Conservation (phyloP, 2,113 vertebrate species). For the Corythoichthys haematopterus region DNA sequence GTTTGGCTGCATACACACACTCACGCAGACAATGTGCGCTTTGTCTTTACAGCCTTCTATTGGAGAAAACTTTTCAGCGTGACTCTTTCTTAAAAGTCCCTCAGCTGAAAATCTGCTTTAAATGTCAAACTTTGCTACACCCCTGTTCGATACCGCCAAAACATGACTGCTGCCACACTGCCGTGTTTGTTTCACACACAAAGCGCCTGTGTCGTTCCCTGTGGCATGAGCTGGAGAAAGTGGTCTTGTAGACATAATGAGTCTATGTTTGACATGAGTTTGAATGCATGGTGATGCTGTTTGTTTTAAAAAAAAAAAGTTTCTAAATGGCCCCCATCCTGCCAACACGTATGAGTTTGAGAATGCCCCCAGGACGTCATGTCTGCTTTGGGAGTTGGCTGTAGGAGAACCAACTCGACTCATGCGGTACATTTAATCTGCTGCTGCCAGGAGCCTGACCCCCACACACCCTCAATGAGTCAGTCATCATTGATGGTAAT, state of each 20-base stretch:
- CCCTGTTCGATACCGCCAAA: neutral
- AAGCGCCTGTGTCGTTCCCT: slow-evolving; percentile 13
- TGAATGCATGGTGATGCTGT: slow-evolving; percentile 1
- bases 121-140: slow-evolving; percentile 18
- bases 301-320: slow-evolving; percentile 41
- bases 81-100: slow-evolving; percentile 40
- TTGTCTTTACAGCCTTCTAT: slow-evolving; percentile 62
- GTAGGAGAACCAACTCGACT: slow-evolving; percentile 34
- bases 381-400: slow-evolving; percentile 35
- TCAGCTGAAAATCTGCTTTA: slow-evolving; percentile 9
- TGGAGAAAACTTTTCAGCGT: slow-evolving; percentile 36
- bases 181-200: slow-evolving; percentile 29
- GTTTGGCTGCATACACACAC: slow-evolving; percentile 23
- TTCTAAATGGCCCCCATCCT: slow-evolving; percentile 41
- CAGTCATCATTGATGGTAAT: slow-evolving; percentile 24
- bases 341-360: slow-evolving; percentile 25
- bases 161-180: slow-evolving; percentile 6
- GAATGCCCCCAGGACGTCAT: slow-evolving; percentile 39
- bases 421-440: slow-evolving; percentile 45
- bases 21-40: slow-evolving; percentile 42
- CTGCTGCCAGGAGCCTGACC: slow-evolving; percentile 8
- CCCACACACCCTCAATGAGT: neutral
- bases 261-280: slow-evolving; percentile 18
- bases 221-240: neutral
- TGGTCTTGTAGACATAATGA: slow-evolving; percentile 23